Conservation (phyloP, 2,113 vertebrate genomes). For the Petroica traversi region DNA sequence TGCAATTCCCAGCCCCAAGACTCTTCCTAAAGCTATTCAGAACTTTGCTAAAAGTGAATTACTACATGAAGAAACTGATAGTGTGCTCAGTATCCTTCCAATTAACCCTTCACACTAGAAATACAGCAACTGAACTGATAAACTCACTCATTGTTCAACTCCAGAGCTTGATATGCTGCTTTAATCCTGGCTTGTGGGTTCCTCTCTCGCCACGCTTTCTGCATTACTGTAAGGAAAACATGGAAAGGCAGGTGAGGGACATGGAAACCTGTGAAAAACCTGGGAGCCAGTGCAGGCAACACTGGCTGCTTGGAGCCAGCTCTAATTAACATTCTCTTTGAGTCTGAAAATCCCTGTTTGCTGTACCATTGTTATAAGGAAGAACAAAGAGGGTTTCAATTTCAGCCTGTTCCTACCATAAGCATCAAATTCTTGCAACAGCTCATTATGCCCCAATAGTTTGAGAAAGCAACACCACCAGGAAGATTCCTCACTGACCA, state of each 20-base stretch:
- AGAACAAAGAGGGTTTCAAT: background rate
- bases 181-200: constrained; percentile 95
- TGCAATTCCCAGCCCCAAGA: background rate
- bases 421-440: background rate
- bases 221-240: constrained; percentile 86
- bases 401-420: background rate
- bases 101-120: background rate
- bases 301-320: background rate
- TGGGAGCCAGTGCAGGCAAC: background rate
- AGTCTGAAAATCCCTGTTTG: background rate
- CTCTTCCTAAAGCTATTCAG: background rate
- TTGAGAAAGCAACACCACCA: background rate
- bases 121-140: background rate
- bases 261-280: background rate
- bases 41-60: background rate
- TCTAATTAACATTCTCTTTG: background rate
- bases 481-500: background rate
- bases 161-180: constrained; percentile 94
- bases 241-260: constrained; percentile 10
- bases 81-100: background rate
- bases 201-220: constrained; percentile 97
- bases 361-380: background rate
- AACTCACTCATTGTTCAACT: constrained; percentile 96
- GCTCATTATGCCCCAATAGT: background rate
- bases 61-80: background rate